A percentile compares a stretch with the other conserved stretches of the same genome.
Evolutionary conservation across 1,140 invertebrate genomes (phyloP).

Genomic region (Propsilocerus akamusi): DNA sequence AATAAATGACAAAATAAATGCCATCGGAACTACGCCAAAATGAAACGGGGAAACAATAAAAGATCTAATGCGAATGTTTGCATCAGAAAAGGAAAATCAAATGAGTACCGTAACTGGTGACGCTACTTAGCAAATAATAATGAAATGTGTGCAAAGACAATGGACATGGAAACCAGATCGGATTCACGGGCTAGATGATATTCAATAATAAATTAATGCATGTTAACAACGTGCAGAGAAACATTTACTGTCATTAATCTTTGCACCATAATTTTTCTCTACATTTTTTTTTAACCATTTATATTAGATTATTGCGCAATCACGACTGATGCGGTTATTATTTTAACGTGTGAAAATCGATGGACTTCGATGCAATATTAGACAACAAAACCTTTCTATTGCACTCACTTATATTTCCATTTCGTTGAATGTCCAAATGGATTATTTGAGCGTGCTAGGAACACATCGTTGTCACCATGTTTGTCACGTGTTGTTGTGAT

Average conservation of each 20-base stretch:
- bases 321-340: neutral
- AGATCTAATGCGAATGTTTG: too few species aligned
- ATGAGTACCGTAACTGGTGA: neutral
- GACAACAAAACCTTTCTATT: neutral
- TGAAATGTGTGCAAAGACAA: neutral
- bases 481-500: slow-evolving; percentile 9
- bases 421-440: slow-evolving; percentile 23
- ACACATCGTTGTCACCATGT: slow-evolving; percentile 13
- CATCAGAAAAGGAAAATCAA: neutral
- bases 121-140: neutral
- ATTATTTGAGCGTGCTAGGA: slow-evolving; percentile 20
- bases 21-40: too few species aligned
- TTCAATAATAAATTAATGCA: neutral
- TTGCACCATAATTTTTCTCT: too few species aligned
- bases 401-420: slow-evolving; percentile 14
- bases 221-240: neutral
- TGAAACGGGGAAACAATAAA: too few species aligned
- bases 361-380: neutral
- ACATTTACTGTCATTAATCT: neutral
- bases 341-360: neutral
- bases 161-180: neutral
- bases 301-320: too few species aligned
- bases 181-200: neutral
- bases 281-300: too few species aligned
- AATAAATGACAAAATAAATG: too few species aligned